phyloP scores from a whole-genome alignment of 2,113 vertebrate species.

The Colossoma macropomum region DNA sequence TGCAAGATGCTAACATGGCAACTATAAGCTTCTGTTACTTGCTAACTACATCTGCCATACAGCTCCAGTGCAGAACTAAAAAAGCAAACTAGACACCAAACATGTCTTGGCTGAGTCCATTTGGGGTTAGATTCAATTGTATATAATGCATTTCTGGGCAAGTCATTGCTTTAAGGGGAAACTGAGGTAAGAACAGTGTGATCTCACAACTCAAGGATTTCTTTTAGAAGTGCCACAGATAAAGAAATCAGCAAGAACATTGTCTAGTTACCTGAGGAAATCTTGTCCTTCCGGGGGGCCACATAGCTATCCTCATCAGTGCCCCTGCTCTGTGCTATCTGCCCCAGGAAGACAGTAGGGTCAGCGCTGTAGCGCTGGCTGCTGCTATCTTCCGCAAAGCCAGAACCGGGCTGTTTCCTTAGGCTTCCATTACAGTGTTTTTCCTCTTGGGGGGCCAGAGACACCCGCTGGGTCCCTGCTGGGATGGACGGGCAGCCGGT shows the following conservation, averaged over 20 bases:
- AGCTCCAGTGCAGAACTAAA: too few relatives aligned
- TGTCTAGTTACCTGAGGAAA: constrained; percentile 86
- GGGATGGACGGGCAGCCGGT: constrained; percentile 79
- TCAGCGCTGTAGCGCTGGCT: constrained; percentile 94
- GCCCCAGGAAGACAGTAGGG: constrained; percentile 88
- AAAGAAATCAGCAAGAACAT: background rate
- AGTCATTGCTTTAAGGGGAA: too few relatives aligned
- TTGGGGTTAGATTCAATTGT: too few relatives aligned
- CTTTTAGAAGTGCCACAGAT: too few relatives aligned
- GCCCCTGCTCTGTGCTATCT: constrained; percentile 79
- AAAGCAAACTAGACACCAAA: too few relatives aligned
- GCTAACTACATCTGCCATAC: too few relatives aligned
- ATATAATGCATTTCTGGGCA: too few relatives aligned
- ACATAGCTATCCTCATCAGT: constrained; percentile 93
- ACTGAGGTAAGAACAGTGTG: too few relatives aligned
- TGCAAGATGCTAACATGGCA: too few relatives aligned
- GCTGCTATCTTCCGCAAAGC: constrained; percentile 82
- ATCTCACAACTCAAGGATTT: too few relatives aligned
- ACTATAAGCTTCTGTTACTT: too few relatives aligned
- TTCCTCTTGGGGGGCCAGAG: constrained; percentile 85
- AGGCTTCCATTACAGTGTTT: constrained; percentile 89
- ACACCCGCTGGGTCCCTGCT: constrained; percentile 70
- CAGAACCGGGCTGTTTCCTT: constrained; percentile 80
- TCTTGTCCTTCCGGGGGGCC: constrained; percentile 92
- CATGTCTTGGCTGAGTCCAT: too few relatives aligned